A percentile compares a stretch with the other conserved stretches of the same genome.
Evolutionary conservation across 2,888 invertebrate species (phyloP).

Genomic region (Heliothis peltigera): DNA sequence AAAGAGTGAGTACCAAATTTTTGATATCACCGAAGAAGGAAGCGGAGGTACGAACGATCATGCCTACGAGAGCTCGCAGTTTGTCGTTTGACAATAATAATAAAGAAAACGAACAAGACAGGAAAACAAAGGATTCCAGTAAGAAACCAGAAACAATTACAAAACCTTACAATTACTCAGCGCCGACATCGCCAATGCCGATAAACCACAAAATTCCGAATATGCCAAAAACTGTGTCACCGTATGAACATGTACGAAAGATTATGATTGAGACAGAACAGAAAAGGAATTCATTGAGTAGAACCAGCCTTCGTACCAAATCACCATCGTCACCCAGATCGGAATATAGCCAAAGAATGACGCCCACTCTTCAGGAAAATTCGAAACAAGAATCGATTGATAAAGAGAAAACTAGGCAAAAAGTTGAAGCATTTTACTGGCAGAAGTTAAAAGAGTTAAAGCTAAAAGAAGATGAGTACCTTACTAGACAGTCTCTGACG

Average conservation of each 20-base stretch:
- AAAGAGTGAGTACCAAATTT: constrained; percentile 84
- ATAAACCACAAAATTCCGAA: constrained; percentile 79
- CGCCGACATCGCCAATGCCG: constrained; percentile 83
- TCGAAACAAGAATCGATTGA: constrained; percentile 68
- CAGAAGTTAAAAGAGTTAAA: constrained; percentile 91
- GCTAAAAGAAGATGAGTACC: constrained; percentile 90
- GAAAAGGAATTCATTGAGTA: constrained; percentile 78
- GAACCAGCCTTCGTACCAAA: constrained; percentile 69
- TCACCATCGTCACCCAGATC: constrained; percentile 68
- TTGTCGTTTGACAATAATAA: constrained; percentile 77
- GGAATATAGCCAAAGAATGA: constrained; percentile 58
- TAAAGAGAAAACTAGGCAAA: constrained; percentile 89
- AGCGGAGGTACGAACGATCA: constrained; percentile 84
- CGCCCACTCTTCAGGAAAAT: constrained; percentile 56
- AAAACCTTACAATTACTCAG: constrained; percentile 85
- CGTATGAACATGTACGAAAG: constrained; percentile 82
- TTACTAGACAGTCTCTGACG: constrained; percentile 73
- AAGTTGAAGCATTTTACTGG: constrained; percentile 92
- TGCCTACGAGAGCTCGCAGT: constrained; percentile 84
- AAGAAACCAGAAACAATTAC: constrained; percentile 54
- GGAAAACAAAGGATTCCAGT: constrained; percentile 24
- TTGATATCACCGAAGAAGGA: constrained; percentile 87
- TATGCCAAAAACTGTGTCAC: constrained; percentile 84
- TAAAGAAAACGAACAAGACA: constrained; percentile 49
- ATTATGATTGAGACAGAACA: constrained; percentile 82